phyloP scores from a whole-genome alignment of 2,113 vertebrate genomes.

The Malurus elegans region DNA sequence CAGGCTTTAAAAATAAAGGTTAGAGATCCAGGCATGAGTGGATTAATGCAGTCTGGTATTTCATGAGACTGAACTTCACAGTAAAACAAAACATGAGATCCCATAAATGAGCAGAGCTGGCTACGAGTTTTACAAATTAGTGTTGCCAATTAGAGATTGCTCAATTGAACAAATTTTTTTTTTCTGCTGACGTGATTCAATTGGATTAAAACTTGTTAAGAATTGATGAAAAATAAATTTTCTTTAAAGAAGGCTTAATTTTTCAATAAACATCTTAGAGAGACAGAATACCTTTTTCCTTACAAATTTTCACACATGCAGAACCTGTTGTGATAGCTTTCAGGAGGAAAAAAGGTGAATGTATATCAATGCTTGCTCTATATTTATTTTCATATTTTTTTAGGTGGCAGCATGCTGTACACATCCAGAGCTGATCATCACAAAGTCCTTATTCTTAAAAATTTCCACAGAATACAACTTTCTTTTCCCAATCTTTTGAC shows the following conservation, averaged over 20 bases:
- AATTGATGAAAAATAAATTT: background rate
- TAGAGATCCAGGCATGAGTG: background rate
- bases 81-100: background rate
- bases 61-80: background rate
- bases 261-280: background rate
- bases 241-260: background rate
- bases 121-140: background rate
- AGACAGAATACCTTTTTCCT: background rate
- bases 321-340: background rate
- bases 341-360: background rate
- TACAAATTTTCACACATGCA: background rate
- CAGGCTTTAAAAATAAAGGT: background rate
- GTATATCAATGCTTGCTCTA: background rate
- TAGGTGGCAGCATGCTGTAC: background rate
- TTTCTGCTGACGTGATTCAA: background rate
- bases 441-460: background rate
- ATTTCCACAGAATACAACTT: background rate
- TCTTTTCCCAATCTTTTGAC: background rate
- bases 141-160: background rate
- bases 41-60: background rate
- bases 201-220: background rate
- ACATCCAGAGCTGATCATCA: background rate
- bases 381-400: background rate
- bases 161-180: background rate
- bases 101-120: background rate